Evolutionary conservation across 2,113 vertebrate genomes (phyloP).

Genomic region (Agapornis roseicollis): DNA sequence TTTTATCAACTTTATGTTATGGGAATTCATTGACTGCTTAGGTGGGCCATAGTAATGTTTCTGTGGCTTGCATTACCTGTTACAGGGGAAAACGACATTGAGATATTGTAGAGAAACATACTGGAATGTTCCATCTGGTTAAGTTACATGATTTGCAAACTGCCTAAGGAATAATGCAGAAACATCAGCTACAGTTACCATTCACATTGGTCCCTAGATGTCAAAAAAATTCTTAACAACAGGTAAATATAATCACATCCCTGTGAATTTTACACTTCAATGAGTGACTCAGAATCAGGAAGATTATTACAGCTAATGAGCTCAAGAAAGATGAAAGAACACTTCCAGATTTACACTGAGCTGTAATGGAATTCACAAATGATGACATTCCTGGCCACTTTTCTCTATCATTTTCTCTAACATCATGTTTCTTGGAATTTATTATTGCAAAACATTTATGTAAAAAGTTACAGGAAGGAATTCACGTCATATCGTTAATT

Average conservation of each 20-base stretch:
- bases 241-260: conserved; percentile 41
- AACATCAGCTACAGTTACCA: neutral
- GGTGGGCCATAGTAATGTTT: neutral
- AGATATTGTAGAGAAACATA: neutral
- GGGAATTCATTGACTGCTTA: neutral
- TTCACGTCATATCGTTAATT: neutral
- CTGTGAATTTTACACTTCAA: conserved; percentile 23
- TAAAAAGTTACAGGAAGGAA: neutral
- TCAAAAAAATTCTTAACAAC: conserved; percentile 1
- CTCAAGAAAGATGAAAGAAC: conserved; percentile 32
- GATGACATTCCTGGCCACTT: neutral
- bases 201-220: neutral
- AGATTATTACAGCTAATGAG: conserved; percentile 40
- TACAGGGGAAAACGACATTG: neutral
- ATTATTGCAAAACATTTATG: neutral
- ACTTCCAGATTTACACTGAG: neutral
- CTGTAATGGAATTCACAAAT: neutral
- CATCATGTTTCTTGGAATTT: neutral
- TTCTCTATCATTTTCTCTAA: neutral
- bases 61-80: neutral
- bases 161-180: neutral
- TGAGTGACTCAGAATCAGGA: conserved; percentile 37
- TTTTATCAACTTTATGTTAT: neutral
- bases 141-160: neutral
- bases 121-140: conserved; percentile 9